phyloP scores from a whole-genome alignment of 1,140 invertebrate genomes.

The Drosophila dunni region DNA sequence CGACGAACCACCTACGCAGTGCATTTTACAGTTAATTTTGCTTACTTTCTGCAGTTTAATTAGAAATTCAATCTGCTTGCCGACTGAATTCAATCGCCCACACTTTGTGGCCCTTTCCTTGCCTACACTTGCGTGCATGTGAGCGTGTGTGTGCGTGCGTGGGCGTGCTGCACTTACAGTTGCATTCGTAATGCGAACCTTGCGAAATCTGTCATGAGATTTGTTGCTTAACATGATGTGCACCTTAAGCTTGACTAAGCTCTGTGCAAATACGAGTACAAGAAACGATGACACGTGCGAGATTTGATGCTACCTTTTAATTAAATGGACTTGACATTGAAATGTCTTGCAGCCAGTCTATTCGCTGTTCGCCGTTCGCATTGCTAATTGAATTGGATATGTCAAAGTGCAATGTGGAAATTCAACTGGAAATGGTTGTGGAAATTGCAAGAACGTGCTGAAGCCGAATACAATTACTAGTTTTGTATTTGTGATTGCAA shows the following conservation, averaged over 20 bases:
- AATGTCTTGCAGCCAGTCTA: not conserved
- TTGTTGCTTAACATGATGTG: not conserved
- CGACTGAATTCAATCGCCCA: not conserved
- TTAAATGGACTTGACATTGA: slow-evolving; percentile 13
- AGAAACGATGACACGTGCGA: not conserved
- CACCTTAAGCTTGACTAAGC: not conserved
- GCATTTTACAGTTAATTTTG: slow-evolving; percentile 44
- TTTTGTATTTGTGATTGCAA: not conserved
- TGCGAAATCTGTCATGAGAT: not conserved
- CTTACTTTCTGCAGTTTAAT: slow-evolving; percentile 50
- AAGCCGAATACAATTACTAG: not conserved
- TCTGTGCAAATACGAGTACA: not conserved
- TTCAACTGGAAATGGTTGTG: slow-evolving; percentile 1
- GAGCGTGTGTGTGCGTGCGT: not conserved
- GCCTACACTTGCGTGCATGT: not conserved
- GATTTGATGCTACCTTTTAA: slow-evolving; percentile 6
- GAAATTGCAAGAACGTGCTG: not conserved
- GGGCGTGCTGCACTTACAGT: slow-evolving; percentile 4
- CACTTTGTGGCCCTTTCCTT: not conserved
- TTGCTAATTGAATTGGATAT: slow-evolving; percentile 20
- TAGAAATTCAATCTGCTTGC: slow-evolving; percentile 48
- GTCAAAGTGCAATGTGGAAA: slow-evolving; percentile 14
- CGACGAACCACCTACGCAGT: slow-evolving; percentile 8
- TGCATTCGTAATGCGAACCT: not conserved
- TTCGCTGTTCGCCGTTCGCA: not conserved